These are phyloP conservation scores for Sinopyrophorus schimmeli DNA, from an alignment of 2,888 invertebrate species.

Conservation along the genomic window DNA sequence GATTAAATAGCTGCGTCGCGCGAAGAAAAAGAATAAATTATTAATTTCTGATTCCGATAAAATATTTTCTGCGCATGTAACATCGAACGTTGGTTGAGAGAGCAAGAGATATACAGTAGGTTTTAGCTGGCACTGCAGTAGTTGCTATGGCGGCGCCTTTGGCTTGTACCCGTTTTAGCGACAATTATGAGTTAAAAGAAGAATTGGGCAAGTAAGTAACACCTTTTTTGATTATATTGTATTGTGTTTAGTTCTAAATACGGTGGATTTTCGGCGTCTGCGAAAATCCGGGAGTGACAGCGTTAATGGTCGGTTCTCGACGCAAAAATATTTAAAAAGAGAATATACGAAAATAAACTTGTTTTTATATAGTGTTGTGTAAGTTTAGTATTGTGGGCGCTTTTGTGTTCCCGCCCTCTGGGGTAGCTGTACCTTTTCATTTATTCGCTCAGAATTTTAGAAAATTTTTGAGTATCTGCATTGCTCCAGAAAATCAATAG, in stretches of 20 bases:
- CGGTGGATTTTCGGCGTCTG: constrained; percentile 23
- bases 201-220: constrained; percentile 96
- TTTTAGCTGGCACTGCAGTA: constrained; percentile 47
- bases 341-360: constrained; percentile 45
- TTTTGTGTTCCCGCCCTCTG: constrained; percentile 14
- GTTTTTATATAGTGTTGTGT: constrained; percentile 36
- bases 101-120: constrained; percentile 47
- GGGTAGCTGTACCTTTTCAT: constrained; percentile 9
- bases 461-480: constrained; percentile 54
- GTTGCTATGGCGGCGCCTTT: constrained; percentile 81
- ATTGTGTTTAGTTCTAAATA: constrained; percentile 28
- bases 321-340: constrained; percentile 42
- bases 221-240: constrained; percentile 34
- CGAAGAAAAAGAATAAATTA: no score
- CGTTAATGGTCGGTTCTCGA: constrained; percentile 42
- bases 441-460: constrained; percentile 38
- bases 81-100: constrained; percentile 37
- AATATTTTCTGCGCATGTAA: constrained; percentile 29
- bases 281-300: constrained; percentile 35
- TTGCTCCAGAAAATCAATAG: constrained; percentile 57
- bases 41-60: constrained; percentile 18
- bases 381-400: constrained; percentile 25
- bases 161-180: constrained; percentile 96
- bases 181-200: constrained; percentile 99
- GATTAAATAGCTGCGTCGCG: no score